Evolutionary conservation across 2,797 vertebrate genomes (phyloP).

Genomic region (Enteromius trimaculatus): DNA sequence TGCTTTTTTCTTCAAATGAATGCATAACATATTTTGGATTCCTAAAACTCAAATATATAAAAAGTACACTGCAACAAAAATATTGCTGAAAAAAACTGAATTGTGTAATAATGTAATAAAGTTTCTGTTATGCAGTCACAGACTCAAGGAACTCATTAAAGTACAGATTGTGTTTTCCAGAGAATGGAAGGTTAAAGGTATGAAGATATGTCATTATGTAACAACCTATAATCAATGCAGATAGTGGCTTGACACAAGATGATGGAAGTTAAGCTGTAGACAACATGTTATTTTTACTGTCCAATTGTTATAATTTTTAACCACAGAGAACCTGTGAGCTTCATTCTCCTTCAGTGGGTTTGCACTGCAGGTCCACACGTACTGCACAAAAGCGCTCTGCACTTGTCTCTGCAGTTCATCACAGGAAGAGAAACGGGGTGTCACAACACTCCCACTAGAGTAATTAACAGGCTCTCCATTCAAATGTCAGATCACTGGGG

Average conservation of each 20-base stretch:
- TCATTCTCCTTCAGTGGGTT: slow-evolving; percentile 4
- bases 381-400: neutral
- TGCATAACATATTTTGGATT: neutral
- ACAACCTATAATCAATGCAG: neutral
- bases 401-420: neutral
- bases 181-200: neutral
- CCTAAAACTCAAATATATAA: neutral
- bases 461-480: slow-evolving; percentile 37
- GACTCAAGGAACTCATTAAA: neutral
- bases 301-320: neutral
- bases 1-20: neutral
- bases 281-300: neutral
- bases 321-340: neutral
- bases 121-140: neutral
- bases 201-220: neutral
- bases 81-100: neutral
- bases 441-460: slow-evolving; percentile 31
- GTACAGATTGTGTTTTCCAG: neutral
- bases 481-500: slow-evolving; percentile 49
- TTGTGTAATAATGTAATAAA: neutral
- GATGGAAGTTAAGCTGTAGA: neutral
- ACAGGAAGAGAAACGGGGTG: neutral
- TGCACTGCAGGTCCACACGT: neutral
- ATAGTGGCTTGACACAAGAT: neutral
- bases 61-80: neutral